These are phyloP conservation scores for Penaeus japonicus DNA, from an alignment of 1,140 invertebrate species.

Conservation along the genomic window DNA sequence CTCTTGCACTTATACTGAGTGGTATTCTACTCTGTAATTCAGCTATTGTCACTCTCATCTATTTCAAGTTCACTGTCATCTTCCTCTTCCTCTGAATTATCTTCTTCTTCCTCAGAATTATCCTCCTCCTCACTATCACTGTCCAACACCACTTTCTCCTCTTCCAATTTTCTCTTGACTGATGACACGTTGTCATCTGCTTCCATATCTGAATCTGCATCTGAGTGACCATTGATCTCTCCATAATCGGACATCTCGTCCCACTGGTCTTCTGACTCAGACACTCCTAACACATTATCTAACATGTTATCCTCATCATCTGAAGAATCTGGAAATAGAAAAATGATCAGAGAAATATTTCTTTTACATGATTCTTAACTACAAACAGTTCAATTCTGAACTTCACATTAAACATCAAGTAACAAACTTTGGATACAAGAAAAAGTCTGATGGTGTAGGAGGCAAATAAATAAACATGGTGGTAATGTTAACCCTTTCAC, in stretches of 20 bases:
- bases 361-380: neutral
- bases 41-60: neutral
- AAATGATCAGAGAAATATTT: neutral
- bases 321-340: slow-evolving; percentile 21
- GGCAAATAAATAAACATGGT: too few species aligned
- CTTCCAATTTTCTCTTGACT: slow-evolving; percentile 11
- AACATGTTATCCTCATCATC: slow-evolving; percentile 31
- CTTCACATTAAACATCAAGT: too few species aligned
- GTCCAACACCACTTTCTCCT: neutral
- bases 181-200: neutral
- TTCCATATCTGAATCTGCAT: slow-evolving; percentile 35
- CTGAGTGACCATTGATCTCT: slow-evolving; percentile 31
- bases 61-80: neutral
- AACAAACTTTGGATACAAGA: too few species aligned
- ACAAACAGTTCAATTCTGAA: neutral
- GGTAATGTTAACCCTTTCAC: too few species aligned
- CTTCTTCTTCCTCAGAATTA: neutral
- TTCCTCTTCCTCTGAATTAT: neutral
- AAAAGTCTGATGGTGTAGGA: too few species aligned
- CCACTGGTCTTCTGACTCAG: slow-evolving; percentile 45
- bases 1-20: neutral
- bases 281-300: slow-evolving; percentile 4
- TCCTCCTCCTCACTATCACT: neutral
- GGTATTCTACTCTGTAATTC: neutral
- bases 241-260: slow-evolving; percentile 38